phyloP scores from a whole-genome alignment of 2,797 vertebrate genomes.

The Catharus ustulatus region DNA sequence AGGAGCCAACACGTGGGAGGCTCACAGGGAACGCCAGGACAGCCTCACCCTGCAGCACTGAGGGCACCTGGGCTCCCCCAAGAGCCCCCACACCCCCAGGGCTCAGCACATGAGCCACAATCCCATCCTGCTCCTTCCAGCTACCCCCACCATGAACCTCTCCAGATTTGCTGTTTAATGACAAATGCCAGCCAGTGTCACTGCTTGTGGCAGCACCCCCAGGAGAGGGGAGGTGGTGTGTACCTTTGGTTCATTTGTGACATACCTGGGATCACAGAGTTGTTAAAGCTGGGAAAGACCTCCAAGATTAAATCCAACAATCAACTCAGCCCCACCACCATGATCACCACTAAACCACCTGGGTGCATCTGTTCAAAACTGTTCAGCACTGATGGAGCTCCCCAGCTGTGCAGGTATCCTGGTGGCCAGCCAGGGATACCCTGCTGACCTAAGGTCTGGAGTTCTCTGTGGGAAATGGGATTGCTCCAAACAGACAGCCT shows the following conservation, averaged over 20 bases:
- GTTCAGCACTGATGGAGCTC: rapidly evolving
- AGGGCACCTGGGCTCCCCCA: neutral
- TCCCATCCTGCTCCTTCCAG: neutral
- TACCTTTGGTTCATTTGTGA: rapidly evolving
- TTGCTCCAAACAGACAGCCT: neutral
- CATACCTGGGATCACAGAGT: rapidly evolving
- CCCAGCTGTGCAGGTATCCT: neutral
- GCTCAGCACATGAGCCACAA: rapidly evolving
- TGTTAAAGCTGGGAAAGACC: neutral
- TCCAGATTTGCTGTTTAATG: neutral
- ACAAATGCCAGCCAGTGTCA: neutral
- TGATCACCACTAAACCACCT: rapidly evolving
- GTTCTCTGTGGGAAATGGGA: neutral
- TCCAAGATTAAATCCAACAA: neutral
- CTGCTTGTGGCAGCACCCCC: neutral
- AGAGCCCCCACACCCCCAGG: neutral
- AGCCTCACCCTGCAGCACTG: rapidly evolving
- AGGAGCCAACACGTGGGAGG: neutral
- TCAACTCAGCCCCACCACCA: neutral
- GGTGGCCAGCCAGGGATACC: rapidly evolving
- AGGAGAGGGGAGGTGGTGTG: rapidly evolving
- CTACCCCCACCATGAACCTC: neutral
- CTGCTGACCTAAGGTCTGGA: neutral
- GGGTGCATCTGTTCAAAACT: rapidly evolving
- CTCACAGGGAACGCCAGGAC: neutral